phyloP scores from a whole-genome alignment of 2,797 vertebrate species.

The Uromys caudimaculatus region DNA sequence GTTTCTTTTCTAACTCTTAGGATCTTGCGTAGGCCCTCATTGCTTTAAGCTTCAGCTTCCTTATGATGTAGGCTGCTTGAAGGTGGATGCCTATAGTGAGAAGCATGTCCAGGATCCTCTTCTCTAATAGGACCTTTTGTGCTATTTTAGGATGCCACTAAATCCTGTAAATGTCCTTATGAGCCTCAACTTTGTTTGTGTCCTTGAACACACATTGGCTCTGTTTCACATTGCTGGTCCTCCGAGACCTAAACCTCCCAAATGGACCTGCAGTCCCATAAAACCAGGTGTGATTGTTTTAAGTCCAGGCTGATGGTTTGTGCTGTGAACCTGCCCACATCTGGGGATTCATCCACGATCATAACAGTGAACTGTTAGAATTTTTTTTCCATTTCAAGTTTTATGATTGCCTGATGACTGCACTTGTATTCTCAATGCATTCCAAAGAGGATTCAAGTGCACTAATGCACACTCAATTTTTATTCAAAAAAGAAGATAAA shows the following conservation, averaged over 20 bases:
- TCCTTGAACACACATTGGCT: not conserved
- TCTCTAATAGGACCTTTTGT: not conserved
- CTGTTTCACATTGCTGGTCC: not conserved
- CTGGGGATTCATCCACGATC: conserved; percentile 6
- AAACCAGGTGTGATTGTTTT: not conserved
- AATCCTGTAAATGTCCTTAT: not conserved
- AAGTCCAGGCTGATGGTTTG: not conserved
- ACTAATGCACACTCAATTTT: conserved; percentile 73
- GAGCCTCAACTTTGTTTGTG: not conserved
- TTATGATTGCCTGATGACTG: conserved; percentile 63
- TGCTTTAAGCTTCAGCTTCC: not conserved
- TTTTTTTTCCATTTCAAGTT: conserved; percentile 45
- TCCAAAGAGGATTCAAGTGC: conserved; percentile 67
- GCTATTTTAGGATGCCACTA: not conserved
- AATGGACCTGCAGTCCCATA: not conserved
- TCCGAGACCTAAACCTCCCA: not conserved
- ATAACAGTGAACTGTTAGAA: not conserved
- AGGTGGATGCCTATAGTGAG: not conserved
- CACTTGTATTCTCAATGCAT: conserved; percentile 59
- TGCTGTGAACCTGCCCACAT: not conserved
- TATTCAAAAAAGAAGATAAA: conserved; percentile 62
- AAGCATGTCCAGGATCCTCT: not conserved
- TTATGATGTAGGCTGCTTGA: not conserved
- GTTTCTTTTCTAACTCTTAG: not conserved
- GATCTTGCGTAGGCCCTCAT: too few relatives aligned